Evolutionary conservation across 2,888 invertebrate species (phyloP), one percentile per base, ranked within the genome.

Genomic region (Acrocyrtus sp.): DNA sequence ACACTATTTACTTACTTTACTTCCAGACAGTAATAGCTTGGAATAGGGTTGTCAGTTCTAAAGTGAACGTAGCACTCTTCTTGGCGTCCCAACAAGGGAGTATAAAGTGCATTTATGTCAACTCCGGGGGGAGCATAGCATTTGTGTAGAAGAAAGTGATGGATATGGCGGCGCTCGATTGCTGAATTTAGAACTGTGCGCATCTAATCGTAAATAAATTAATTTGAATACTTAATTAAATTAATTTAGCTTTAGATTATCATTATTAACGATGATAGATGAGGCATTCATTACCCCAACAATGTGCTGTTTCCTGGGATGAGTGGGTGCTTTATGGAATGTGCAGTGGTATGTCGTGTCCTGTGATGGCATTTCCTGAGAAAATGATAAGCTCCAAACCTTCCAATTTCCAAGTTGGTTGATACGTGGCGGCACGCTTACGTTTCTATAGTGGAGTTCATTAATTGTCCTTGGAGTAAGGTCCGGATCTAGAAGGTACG

Each of bases 241-340:
- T n/a, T n/a, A n/a, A n/a, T n/a, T 22, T 45, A 4, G n/a, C 17
- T 6, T n/a, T 29, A 21, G 1, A 56, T 0, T 47, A 6, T 17
- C 3, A 54, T 15, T 22, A 15, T 17, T 47, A 34, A n/a, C 24
- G n/a, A n/a, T n/a, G n/a, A n/a, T n/a, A n/a, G n/a, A n/a, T n/a
- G n/a, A n/a, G n/a, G n/a, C n/a, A n/a, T n/a, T n/a, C n/a, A n/a
- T 56, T 62, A 72, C 72, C 17, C 65, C 72, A 47, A 72, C 56
- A 17, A 63, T 26, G 34, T 72, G 72, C 1, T 51, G 45, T 34
- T 65, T 63, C 8, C 19, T 26, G 4, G 39, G n/a, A 1, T 22
- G 1, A n/a, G n/a, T n/a, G 0, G 65, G 72, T 0, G 34, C 29
- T 27, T 72, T 65, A 17, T 57, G 62, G 3, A 72, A 21, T 0